Conservation (phyloP, 2,797 vertebrate species). For the Scyliorhinus canicula region DNA sequence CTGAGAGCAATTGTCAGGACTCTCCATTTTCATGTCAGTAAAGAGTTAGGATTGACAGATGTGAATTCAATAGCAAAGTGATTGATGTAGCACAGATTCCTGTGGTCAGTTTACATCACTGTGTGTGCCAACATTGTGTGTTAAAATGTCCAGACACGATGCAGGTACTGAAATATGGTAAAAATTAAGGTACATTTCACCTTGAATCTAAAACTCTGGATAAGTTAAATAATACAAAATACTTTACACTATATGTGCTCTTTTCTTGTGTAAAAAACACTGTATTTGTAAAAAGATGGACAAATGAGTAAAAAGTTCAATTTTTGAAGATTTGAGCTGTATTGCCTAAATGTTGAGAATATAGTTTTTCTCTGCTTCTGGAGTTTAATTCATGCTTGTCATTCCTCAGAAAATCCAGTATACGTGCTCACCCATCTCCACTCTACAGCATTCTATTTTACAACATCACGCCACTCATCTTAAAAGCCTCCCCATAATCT, state of each 20-base stretch:
- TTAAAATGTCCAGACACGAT: conserved; percentile 9
- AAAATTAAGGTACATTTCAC: conserved; percentile 1
- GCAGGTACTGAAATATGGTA: conserved; percentile 9
- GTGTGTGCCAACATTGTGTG: conserved; percentile 20
- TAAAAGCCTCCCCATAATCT: neutral
- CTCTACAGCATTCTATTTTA: neutral
- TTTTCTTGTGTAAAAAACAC: neutral
- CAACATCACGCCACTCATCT: neutral
- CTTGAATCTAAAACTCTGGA: neutral
- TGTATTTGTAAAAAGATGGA: neutral
- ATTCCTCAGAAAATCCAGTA: neutral
- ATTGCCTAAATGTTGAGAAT: neutral
- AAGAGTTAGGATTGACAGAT: conserved; percentile 41
- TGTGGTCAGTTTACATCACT: conserved; percentile 36
- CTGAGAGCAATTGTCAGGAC: conserved; percentile 42
- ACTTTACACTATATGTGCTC: neutral
- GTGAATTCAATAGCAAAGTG: conserved; percentile 38
- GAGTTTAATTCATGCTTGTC: neutral
- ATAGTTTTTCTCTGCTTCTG: neutral
- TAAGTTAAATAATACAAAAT: neutral
- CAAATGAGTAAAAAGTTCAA: neutral
- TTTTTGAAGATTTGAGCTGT: neutral
- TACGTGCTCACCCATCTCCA: neutral
- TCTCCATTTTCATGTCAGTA: conserved; percentile 35
- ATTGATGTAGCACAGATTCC: conserved; percentile 33